Base-by-base conservation (phyloP, 2,113 vertebrate genomes). In the Forbesichthys agassizii region DNA sequence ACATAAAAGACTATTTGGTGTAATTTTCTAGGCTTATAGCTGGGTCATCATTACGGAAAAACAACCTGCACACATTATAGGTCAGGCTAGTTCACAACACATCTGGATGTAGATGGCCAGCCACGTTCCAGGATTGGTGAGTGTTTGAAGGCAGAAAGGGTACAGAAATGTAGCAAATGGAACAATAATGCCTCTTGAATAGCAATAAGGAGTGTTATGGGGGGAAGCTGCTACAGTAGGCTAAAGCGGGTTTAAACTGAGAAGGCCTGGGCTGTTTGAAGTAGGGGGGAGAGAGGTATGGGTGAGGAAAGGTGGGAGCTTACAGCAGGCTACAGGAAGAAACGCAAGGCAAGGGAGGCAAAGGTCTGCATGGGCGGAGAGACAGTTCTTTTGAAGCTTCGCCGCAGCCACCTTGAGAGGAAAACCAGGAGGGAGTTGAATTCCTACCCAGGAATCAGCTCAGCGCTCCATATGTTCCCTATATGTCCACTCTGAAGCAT, bases 41-140 rank as follows among this genome's bases (percentile, higher is more conserved):
- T 70, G 57, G 64, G 66, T 75, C 67, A 46, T 72, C 67, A 46
- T 72, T 73, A 57, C 48, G 63, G 64, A 56, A 56, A 52, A 18
- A 12, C 11, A 52, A 52, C 10, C 49, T 12, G 49, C 3, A 1
- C 13, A 52, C 13, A 78, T 72, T 82, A 90, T 75, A 81, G 78
- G 69, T 54, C 64, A 71, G 73, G 73, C 69, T 90, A 89, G 92
- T 91, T 83, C 85, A 62, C 66, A 74, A 61, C 86, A 87, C 92
- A 91, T 91, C 83, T 91, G 90, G 82, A 60, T 60, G 56, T 64
- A 70, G 66, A 86, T 85, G 84, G 70, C 65, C 66, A 67, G 68
- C 81, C 67, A 48, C 74, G 76, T 71, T 75, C 75, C 78, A 68
- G 66, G 69, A 81, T 78, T 73, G 52, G 60, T 33, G 64, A 71